These are phyloP conservation scores for Enteromius afrohamiltoni DNA, from an alignment of 2,797 vertebrate genomes.

Conservation along the genomic window DNA sequence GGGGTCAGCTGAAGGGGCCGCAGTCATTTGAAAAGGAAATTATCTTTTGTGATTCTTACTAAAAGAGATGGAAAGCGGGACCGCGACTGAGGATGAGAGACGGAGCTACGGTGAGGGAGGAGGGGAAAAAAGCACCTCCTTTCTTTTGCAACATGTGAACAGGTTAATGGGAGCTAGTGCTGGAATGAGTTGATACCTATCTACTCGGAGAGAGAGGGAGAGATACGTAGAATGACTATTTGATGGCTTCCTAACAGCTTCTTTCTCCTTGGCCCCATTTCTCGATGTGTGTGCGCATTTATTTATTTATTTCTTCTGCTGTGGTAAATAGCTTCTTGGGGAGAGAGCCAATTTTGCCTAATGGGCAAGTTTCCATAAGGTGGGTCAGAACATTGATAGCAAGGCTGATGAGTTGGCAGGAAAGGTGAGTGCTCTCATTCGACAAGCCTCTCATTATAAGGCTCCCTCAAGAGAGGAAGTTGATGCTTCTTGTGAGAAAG, in stretches of 20 bases:
- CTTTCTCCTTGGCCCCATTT: slow-evolving; percentile 74
- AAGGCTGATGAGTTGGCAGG: slow-evolving; percentile 62
- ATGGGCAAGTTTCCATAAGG: slow-evolving; percentile 65
- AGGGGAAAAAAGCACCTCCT: slow-evolving; percentile 49
- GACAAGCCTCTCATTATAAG: slow-evolving; percentile 53
- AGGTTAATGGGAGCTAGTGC: slow-evolving; percentile 76
- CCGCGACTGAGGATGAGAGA: slow-evolving; percentile 48
- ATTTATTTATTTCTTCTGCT: slow-evolving; percentile 61
- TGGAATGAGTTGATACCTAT: slow-evolving; percentile 73
- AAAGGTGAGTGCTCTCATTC: slow-evolving; percentile 59
- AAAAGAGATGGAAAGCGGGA: slow-evolving; percentile 65
- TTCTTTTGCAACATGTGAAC: slow-evolving; percentile 68
- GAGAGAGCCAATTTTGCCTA: slow-evolving; percentile 64
- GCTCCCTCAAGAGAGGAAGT: slow-evolving; percentile 55
- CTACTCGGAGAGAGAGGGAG: slow-evolving; percentile 52
- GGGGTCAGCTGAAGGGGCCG: slow-evolving; percentile 74
- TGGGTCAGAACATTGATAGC: slow-evolving; percentile 59
- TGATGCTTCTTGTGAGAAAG: slow-evolving; percentile 16
- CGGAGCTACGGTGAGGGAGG: background rate
- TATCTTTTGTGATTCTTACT: slow-evolving; percentile 77
- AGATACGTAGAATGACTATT: slow-evolving; percentile 70
- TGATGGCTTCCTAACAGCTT: slow-evolving; percentile 74
- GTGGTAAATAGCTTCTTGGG: slow-evolving; percentile 67
- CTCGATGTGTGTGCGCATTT: slow-evolving; percentile 58
- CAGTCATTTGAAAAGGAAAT: slow-evolving; percentile 84